Evolutionary conservation across 2,797 vertebrate species (phyloP), one percentile per base, ranked within the genome.

Genomic region (Borostomias antarcticus): DNA sequence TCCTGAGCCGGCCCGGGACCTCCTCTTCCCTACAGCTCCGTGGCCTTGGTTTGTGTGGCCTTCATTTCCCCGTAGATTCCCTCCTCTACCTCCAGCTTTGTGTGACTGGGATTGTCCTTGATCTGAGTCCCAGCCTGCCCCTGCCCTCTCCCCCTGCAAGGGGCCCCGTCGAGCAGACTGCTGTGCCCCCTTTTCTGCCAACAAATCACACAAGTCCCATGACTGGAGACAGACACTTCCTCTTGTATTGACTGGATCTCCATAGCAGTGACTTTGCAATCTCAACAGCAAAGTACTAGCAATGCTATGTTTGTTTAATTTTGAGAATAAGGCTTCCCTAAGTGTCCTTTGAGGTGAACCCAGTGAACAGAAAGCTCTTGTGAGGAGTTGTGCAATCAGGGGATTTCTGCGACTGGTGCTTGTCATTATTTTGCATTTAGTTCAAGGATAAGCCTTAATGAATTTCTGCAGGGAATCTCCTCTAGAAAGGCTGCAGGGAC

Each of bases 1-100:
- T 95, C 96, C 64, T 98, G 89, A 93, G 43, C 9, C 21, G 4
- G 5, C 1, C n/a, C 21, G 37, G 13, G 17, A 53, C 19, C 4
- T 28, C 4, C 25, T 2, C 10, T n/a, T n/a, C n/a, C n/a, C n/a
- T n/a, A n/a, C n/a, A n/a, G n/a, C n/a, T n/a, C n/a, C n/a, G n/a
- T n/a, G n/a, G n/a, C n/a, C n/a, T n/a, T n/a, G n/a, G n/a, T n/a
- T n/a, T n/a, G n/a, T n/a, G n/a, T n/a, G 25, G n/a, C 6, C 58
- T 3, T 58, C 11, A 48, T 23, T 26, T 29, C 52, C 58, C 62
- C 4, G 6, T 32, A 32, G 29, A n/a, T 23, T 30, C 43, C n/a
- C 45, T 35, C 59, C 40, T 21, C 23, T 19, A 32, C n/a, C n/a
- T 32, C 15, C 9, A 19, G 28, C 9, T n/a, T n/a, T n/a, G n/a